Conservation (phyloP, 1,140 invertebrate species). For the Scaptomyza hsui region DNA sequence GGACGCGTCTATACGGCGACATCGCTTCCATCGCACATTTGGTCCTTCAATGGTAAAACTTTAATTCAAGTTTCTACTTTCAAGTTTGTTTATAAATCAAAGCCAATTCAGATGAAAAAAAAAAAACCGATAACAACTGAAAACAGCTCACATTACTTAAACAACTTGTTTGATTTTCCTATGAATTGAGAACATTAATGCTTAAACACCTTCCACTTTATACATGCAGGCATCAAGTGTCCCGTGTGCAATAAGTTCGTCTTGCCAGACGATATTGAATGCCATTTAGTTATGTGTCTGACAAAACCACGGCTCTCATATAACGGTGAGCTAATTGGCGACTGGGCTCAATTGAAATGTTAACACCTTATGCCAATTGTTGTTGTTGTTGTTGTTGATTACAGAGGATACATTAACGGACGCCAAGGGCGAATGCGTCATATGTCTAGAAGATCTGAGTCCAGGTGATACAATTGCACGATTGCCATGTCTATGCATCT, state of each 20-base stretch:
- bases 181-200: no score
- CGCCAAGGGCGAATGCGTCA: slow-evolving; percentile 98
- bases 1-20: slow-evolving; percentile 93
- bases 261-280: slow-evolving; percentile 98
- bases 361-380: not conserved
- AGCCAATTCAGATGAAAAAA: no score
- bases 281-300: slow-evolving; percentile 99
- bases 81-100: not conserved
- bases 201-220: no score
- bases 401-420: slow-evolving; percentile 97
- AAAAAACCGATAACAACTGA: no score
- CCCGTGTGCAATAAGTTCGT: slow-evolving; percentile 99
- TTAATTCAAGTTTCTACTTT: no score
- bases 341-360: not conserved
- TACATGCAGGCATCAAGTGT: slow-evolving; percentile 96
- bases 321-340: slow-evolving; percentile 90
- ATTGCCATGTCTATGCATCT: slow-evolving; percentile 99
- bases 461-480: slow-evolving; percentile 98
- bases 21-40: slow-evolving; percentile 95
- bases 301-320: slow-evolving; percentile 99
- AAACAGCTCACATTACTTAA: no score
- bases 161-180: not conserved
- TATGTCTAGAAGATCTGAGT: slow-evolving; percentile 98
- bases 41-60: slow-evolving; percentile 96
- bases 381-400: slow-evolving; percentile 2